Evolutionary conservation across 2,113 vertebrate species (phyloP).

Genomic region (Poicephalus meyeri): DNA sequence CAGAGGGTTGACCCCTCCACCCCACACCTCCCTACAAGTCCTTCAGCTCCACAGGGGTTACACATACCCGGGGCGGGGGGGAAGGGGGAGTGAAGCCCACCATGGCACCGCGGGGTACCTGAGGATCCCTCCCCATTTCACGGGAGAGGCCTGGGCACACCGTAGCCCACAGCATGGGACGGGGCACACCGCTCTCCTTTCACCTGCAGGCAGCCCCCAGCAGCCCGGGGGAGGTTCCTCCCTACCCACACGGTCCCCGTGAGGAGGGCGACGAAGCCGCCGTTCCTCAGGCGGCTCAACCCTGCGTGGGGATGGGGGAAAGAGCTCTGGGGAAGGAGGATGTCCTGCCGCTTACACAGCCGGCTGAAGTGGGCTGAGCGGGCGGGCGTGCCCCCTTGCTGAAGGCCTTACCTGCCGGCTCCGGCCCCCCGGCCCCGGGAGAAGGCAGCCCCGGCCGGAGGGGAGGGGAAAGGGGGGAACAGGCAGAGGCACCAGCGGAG

Average conservation of each 20-base stretch:
- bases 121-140: background rate
- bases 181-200: background rate
- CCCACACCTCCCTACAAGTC: background rate
- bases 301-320: background rate
- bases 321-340: background rate
- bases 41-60: background rate
- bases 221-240: background rate
- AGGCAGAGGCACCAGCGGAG: slow-evolving; percentile 28
- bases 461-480: background rate
- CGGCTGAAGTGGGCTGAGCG: background rate
- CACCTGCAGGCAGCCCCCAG: background rate
- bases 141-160: background rate
- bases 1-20: background rate
- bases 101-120: background rate
- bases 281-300: background rate
- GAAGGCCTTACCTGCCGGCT: slow-evolving; percentile 52
- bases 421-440: slow-evolving; percentile 2
- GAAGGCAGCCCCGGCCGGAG: slow-evolving; percentile 22
- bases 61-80: background rate
- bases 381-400: background rate
- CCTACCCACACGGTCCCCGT: background rate
- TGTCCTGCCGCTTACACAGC: background rate
- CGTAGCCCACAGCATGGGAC: background rate
- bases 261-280: background rate
- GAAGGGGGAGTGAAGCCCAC: background rate